Evolutionary conservation across 2,797 vertebrate species (phyloP), one percentile per base, ranked within the genome.

Genomic region (Spatula clypeata): DNA sequence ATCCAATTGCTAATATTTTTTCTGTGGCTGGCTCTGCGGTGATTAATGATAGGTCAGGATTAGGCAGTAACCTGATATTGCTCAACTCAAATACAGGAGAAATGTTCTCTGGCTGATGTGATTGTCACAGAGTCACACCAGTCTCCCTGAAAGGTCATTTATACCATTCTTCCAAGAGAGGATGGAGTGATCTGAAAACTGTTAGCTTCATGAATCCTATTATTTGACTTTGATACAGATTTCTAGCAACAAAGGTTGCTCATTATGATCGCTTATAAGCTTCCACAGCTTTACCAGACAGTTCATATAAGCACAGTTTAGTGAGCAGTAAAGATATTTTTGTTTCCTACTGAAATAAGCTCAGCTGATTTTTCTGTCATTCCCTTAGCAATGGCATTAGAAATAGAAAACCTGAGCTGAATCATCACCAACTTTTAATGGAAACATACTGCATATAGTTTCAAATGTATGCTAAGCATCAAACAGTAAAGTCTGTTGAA

Each of bases 21-120:
- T 47, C 45, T 79, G 58, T 6, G 29, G 13, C 72, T 94, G 44
- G 29, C 73, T 96, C 44, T 66, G 69, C 11, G 9, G 47, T 96
- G 97, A 97, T 97, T 96, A 91, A 96, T 94, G 94, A 70, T 58
- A 80, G 88, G 71, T 85, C 86, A 90, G 62, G 51, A 86, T 83
- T 60, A 83, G 88, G 64, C 1, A 0, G 87, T 86, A 95, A 96
- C 77, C 53, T 85, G 74, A 91, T 88, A 93, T 64, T 72, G 75
- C 65, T 86, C 67, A 96, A 66, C 27, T 72, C 26, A 64, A 83
- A 91, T 47, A 82, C 27, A 27, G 45, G 40, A 87, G 67, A 62
- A 90, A 60, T 10, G 32, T 66, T 89, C 53, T 88, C 66, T 72
- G 40, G 54, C 74, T 91, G 51, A 13, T 64, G 44, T 65, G 89